Evolutionary conservation across 1,140 invertebrate genomes (phyloP).

Genomic region (Notospermus geniculatus): DNA sequence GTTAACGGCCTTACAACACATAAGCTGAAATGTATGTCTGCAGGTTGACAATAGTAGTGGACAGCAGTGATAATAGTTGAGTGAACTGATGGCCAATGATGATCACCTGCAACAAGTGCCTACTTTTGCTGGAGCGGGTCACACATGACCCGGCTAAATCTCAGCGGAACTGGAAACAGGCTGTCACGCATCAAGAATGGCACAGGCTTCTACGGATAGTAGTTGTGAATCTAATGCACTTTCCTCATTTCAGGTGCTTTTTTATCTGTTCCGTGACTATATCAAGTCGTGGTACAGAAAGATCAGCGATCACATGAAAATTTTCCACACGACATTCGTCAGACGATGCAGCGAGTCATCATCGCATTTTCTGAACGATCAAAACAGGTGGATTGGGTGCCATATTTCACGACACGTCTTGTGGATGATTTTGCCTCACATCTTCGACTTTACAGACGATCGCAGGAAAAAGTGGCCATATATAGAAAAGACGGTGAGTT

Average conservation of each 20-base stretch:
- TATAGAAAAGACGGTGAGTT: constrained; percentile 50
- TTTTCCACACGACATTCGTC: constrained; percentile 59
- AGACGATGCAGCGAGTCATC: constrained; percentile 60
- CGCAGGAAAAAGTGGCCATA: constrained; percentile 67
- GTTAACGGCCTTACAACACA: no score
- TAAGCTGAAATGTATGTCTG: no score
- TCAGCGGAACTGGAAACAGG: no score
- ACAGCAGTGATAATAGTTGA: no score
- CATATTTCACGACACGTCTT: constrained; percentile 78
- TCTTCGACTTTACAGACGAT: constrained; percentile 73
- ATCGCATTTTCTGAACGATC: constrained; percentile 63
- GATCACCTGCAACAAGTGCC: no score
- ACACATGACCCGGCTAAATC: no score
- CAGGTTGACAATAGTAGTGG: no score
- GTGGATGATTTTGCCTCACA: constrained; percentile 89
- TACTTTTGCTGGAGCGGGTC: no score
- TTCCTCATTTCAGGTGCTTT: constrained; percentile 66
- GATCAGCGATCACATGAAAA: constrained; percentile 61
- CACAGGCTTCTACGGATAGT: no score
- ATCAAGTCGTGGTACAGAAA: constrained; percentile 73
- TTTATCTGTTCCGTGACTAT: constrained; percentile 75
- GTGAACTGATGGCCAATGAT: no score
- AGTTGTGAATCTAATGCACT: no score
- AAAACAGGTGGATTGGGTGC: constrained; percentile 86
- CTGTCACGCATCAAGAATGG: no score